Evolutionary conservation across 2,113 vertebrate genomes (phyloP), one percentile per base, ranked within the genome.

Genomic region (Lycaon pictus): DNA sequence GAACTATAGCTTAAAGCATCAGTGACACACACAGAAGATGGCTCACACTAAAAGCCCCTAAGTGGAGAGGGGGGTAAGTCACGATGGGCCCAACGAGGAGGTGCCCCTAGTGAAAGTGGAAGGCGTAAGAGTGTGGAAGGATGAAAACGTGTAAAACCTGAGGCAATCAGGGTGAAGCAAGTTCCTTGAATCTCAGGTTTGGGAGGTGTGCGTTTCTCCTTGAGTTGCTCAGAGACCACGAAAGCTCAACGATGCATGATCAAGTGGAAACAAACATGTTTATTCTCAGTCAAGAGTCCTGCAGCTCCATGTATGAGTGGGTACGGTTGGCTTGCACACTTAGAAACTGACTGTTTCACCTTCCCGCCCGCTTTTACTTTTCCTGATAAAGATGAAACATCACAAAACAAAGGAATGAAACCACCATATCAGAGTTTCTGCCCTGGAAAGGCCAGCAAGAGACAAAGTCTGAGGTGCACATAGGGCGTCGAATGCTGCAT

Each of bases 191-290:
- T 81, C 16, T 81, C 22, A 62, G 53, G 15, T 37, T 58, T 58
- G 35, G 7, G 58, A 89, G 15, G n/a, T 62, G 1, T 16, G 3
- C 81, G 29, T 85, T 92, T 84, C 53, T 43, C 69, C 62, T 67
- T 88, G 58, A 84, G 55, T 86, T 35, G 60, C 10, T 84, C 55
- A 74, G 37, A 77, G 32, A 29, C 71, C 27, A 69, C 51, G 37
- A 69, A 93, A 93, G 53, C 15, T 32, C 11, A 60, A 63, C 12
- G 6, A 63, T 15, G 7, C 7, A 20, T 27, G 56, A 83, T 63
- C 69, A 93, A 81, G 77, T 81, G 53, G 56, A 29, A 88, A 71
- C 67, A 80, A 88, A 71, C 74, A 74, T 37, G 25, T 74, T 95
- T 79, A 43, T 67, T 87, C 84, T 87, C 23, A 55, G 43, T 10